phyloP scores from a whole-genome alignment of 2,797 vertebrate species.

The Falco cherrug region DNA sequence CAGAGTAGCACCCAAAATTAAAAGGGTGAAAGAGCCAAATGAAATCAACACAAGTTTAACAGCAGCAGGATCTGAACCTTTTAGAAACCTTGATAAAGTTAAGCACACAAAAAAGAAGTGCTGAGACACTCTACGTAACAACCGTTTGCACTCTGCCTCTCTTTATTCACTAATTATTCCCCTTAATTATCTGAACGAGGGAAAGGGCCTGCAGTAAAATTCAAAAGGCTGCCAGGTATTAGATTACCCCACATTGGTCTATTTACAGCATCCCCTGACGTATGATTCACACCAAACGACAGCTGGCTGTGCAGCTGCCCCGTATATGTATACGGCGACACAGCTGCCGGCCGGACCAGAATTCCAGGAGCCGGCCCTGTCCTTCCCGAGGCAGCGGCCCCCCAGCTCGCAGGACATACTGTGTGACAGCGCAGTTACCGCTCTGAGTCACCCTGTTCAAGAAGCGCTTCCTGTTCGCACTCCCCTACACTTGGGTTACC shows the following conservation, averaged over 20 bases:
- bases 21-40: not conserved
- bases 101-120: not conserved
- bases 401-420: not conserved
- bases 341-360: conserved; percentile 91
- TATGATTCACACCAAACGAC: conserved; percentile 90
- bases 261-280: conserved; percentile 90
- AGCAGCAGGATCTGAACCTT: not conserved
- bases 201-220: conserved; percentile 63
- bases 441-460: not conserved
- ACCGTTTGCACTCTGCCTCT: not conserved
- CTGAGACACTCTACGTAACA: rapidly evolving
- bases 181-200: conserved; percentile 43
- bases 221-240: conserved; percentile 85
- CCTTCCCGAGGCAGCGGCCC: conserved; percentile 82
- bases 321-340: conserved; percentile 87
- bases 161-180: conserved; percentile 33
- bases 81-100: not conserved
- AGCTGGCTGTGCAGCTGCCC: conserved; percentile 97
- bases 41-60: not conserved
- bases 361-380: conserved; percentile 85
- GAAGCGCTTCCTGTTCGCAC: not conserved
- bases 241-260: conserved; percentile 90
- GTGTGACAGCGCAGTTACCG: conserved; percentile 34
- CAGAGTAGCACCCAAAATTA: not conserved
- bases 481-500: not conserved